Conservation (phyloP, 1,140 invertebrate genomes). For the Pachyrhynchus sulphureomaculatus region DNA sequence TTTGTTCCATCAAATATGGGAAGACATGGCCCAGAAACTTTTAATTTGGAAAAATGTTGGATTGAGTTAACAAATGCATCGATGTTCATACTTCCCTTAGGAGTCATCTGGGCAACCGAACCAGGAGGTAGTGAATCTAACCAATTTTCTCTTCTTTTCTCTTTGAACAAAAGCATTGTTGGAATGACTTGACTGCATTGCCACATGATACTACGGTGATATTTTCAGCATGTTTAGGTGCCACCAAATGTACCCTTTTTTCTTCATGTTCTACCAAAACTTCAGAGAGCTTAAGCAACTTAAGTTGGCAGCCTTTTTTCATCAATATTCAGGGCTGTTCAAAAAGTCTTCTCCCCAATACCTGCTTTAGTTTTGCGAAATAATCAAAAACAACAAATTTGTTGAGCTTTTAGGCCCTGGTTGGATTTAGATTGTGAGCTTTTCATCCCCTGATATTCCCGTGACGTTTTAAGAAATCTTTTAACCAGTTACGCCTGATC, state of each 20-base stretch:
- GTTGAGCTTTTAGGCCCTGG: slow-evolving; percentile 47
- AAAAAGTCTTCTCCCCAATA: slow-evolving; percentile 34
- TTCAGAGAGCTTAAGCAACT: too few species aligned
- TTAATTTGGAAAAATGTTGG: slow-evolving; percentile 45
- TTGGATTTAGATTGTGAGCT: slow-evolving; percentile 45
- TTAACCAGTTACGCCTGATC: too few species aligned
- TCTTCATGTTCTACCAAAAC: slow-evolving; percentile 7
- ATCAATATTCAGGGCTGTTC: slow-evolving; percentile 49
- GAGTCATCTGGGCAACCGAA: slow-evolving; percentile 39
- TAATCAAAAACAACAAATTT: slow-evolving; percentile 44
- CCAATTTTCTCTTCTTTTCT: slow-evolving; percentile 42
- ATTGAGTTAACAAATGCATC: slow-evolving; percentile 46
- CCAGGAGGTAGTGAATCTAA: slow-evolving; percentile 43
- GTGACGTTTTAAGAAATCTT: slow-evolving; percentile 20
- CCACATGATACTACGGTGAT: slow-evolving; percentile 47
- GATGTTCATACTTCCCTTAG: slow-evolving; percentile 50
- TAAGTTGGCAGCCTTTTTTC: slow-evolving; percentile 50
- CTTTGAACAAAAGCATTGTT: slow-evolving; percentile 51
- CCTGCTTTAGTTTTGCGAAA: slow-evolving; percentile 39
- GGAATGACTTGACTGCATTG: slow-evolving; percentile 48
- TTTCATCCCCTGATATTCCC: slow-evolving; percentile 35
- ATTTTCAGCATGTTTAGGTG: slow-evolving; percentile 46
- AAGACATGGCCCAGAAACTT: slow-evolving; percentile 37
- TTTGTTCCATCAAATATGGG: slow-evolving; percentile 50
- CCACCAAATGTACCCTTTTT: slow-evolving; percentile 43